Evolutionary conservation across 1,140 invertebrate genomes (phyloP), one percentile per base, ranked within the genome.

Genomic region (Lordiphosa clarofinis): DNA sequence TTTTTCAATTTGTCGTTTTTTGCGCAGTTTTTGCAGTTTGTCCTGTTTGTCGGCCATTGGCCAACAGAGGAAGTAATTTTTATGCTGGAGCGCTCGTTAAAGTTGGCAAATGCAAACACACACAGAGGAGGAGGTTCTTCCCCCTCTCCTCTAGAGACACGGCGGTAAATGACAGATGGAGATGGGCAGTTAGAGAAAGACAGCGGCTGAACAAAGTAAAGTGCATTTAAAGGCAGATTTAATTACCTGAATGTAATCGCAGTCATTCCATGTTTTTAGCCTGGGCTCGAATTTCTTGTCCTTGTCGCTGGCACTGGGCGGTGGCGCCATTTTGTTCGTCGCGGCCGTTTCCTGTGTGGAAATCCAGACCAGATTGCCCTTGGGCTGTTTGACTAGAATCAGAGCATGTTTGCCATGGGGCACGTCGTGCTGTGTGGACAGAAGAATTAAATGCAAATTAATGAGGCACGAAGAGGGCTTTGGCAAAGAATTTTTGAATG

Each of bases 321-420:
- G 58, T 24, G 76, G 60, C 48, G 71, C 57, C 58, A 88, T 69
- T 68, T 88, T 88, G 48, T 71, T 74, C 36, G 43, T 68, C 19
- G 50, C 49, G 88, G 90, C 74, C 90, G 90, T 52, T 88, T 88
- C 58, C 86, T 94, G 92, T 82, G 93, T 94, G 70, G 94, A 92
- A 62, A 96, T 95, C 63, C 94, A 94, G 42, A 96, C 91, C 67
- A 96, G 91, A 89, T 96, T 95, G 28, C 95, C 95, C 86, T 95
- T 94, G 21, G 93, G 92, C 86, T 96, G 95, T 73, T 92, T 92
- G 19, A 96, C 94, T 43, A 94, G 92, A 74, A 96, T 95, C 63
- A 96, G 90, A 4, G 95, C 95, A 87, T 96, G 94, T 89, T 95
- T 96, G 57, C 94, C 94, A 62, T 92, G 91, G 37, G 95, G 95